A percentile compares a stretch with the other conserved stretches of the same genome.
Conservation (phyloP, 92 coral and sea anemone species). For the Epizoanthus ramosus region DNA sequence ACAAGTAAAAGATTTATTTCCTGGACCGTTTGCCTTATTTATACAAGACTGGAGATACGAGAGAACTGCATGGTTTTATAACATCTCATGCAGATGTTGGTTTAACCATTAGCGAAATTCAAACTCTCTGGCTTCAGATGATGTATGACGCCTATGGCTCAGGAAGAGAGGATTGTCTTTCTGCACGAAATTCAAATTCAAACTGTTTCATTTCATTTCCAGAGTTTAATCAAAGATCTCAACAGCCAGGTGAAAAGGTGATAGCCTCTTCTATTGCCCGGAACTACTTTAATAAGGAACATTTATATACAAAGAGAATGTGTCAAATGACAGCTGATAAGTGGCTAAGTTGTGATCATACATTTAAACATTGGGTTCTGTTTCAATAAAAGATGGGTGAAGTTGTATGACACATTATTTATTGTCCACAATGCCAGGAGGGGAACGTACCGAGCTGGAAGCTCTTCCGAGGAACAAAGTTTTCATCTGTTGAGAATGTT, state of each 20-base stretch:
- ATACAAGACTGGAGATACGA: too few relatives aligned
- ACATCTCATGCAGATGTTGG: too few relatives aligned
- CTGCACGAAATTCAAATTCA: too few relatives aligned
- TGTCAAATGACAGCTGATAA: conserved; percentile 51
- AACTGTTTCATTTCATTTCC: too few relatives aligned
- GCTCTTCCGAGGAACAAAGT: conserved; percentile 60
- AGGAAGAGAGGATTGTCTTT: too few relatives aligned
- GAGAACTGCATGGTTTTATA: too few relatives aligned
- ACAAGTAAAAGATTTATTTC: too few relatives aligned
- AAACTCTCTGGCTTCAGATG: too few relatives aligned
- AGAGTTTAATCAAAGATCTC: conserved; percentile 57
- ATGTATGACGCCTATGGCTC: too few relatives aligned
- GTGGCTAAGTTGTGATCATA: conserved; percentile 63
- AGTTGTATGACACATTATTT: conserved; percentile 63
- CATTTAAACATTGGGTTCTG: conserved; percentile 64
- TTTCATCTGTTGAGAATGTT: conserved; percentile 60
- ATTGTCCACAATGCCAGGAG: conserved; percentile 70
- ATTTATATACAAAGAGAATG: conserved; percentile 54
- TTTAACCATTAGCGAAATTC: too few relatives aligned
- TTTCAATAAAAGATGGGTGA: conserved; percentile 70
- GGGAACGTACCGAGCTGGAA: conserved; percentile 63
- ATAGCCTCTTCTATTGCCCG: conserved; percentile 57
- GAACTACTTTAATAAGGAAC: conserved; percentile 57
- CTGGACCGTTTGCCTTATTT: too few relatives aligned
- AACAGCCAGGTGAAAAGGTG: conserved; percentile 54